A percentile compares a stretch with the other conserved stretches of the same genome.
These are phyloP conservation scores for Zeugodacus cucurbitae DNA, from an alignment of 1,140 invertebrate species.

Conservation along the genomic window DNA sequence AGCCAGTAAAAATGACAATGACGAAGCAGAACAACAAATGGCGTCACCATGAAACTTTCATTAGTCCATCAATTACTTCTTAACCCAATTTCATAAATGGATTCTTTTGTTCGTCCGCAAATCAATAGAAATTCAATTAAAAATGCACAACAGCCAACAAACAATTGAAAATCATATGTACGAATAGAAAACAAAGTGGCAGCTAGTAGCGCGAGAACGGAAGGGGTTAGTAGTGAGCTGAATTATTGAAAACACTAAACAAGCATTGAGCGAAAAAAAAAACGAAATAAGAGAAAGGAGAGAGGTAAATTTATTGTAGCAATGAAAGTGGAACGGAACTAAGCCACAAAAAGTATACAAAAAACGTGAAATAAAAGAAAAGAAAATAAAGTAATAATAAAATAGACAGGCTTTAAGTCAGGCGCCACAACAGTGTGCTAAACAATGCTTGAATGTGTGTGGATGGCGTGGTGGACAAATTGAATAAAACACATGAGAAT, in stretches of 20 bases:
- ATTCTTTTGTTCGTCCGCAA: constrained; percentile 14
- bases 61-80: background rate
- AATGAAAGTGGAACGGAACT: background rate
- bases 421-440: background rate
- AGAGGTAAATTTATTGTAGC: background rate
- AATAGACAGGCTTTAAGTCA: background rate
- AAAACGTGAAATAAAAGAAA: background rate
- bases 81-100: constrained; percentile 19
- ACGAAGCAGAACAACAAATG: background rate
- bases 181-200: background rate
- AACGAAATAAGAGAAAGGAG: too few species aligned
- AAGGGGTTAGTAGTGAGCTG: background rate
- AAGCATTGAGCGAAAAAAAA: background rate
- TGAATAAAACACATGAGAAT: background rate
- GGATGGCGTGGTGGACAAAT: background rate
- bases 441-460: too few species aligned
- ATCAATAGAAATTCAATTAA: constrained; percentile 10
- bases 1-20: too few species aligned
- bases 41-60: background rate
- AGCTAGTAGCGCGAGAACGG: background rate
- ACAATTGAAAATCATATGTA: background rate
- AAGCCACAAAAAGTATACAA: background rate
- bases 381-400: background rate
- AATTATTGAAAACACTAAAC: constrained; percentile 6
- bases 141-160: constrained; percentile 1